Evolutionary conservation across 1,140 invertebrate species (phyloP).

Genomic region (Elymnias hypermnestra): DNA sequence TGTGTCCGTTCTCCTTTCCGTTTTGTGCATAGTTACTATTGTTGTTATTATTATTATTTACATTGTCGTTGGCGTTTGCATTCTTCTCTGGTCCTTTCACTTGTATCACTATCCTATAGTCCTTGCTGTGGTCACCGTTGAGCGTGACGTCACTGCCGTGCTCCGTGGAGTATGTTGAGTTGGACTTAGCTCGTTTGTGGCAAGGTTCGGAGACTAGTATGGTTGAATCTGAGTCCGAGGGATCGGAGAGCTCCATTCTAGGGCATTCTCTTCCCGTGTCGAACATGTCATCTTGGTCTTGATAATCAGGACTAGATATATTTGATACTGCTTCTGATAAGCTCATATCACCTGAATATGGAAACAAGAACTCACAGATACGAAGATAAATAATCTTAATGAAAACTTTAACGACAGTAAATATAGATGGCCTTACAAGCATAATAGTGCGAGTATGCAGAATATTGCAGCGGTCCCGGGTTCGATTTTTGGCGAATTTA

Average conservation of each 20-base stretch:
- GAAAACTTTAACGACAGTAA: too few species aligned
- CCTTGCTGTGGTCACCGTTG: conserved; percentile 78
- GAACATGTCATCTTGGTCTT: conserved; percentile 81
- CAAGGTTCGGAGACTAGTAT: conserved; percentile 86
- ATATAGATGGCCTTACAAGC: too few species aligned
- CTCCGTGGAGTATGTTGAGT: conserved; percentile 50
- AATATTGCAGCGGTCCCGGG: too few species aligned
- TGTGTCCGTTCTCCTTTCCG: conserved; percentile 60
- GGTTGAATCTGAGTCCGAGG: conserved; percentile 89
- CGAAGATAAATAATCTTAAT: too few species aligned
- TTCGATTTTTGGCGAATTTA: too few species aligned
- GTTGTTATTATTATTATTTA: conserved; percentile 58
- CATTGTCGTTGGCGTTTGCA: conserved; percentile 46
- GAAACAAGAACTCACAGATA: too few species aligned
- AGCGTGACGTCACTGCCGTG: conserved; percentile 69
- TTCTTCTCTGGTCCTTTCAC: conserved; percentile 84
- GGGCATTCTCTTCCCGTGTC: conserved; percentile 80
- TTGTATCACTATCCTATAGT: conserved; percentile 87
- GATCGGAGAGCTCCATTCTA: conserved; percentile 90
- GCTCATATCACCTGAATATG: conserved; percentile 82
- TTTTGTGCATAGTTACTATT: conserved; percentile 51
- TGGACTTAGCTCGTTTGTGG: conserved; percentile 78
- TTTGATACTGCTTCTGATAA: conserved; percentile 89
- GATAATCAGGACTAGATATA: conserved; percentile 91
- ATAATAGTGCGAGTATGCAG: too few species aligned